Base-by-base conservation (phyloP, 2,113 vertebrate species). In the Psittacara wagleri region DNA sequence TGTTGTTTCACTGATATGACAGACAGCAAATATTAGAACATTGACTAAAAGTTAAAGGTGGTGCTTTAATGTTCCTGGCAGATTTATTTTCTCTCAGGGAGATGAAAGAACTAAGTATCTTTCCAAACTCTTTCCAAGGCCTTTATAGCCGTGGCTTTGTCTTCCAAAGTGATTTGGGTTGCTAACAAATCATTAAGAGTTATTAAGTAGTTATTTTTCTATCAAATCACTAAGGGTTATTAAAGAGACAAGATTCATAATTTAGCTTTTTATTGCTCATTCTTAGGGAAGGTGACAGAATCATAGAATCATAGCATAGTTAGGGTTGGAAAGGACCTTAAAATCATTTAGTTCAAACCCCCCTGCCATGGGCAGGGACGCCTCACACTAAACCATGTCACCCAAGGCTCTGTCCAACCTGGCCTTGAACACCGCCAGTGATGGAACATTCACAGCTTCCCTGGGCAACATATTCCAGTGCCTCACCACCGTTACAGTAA, bases 51-150 rank as follows among this genome's bases (percentile, higher is more conserved):
- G 63, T 59, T 66, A 49, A 76, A 59, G 10, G 20, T 77, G 23
- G 37, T 69, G 9, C 41, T 92, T 92, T 95, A 76, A 90, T 78
- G 20, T 63, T 24, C 11, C 43, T 88, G 75, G 27, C 23, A 79
- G 62, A 75, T 86, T 67, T 94, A 70, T 95, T 90, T 91, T 80
- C 79, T 93, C 82, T 94, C 12, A 28, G 90, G 68, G 72, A 94
- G 46, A 88, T 88, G 46, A 94, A 96, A 86, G 88, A 73, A 80
- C 43, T 62, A 84, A 92, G 17, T 77, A 49, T 70, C 46, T 75
- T 80, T 88, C 82, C 78, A 86, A 96, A 86, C 6, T 9, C 8
- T 86, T 63, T 37, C 31, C 66, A 70, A 77, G 33, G 25, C n/a
- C 67, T 92, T 92, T 88, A 77, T 62, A 91, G 44, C 35, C 39